Evolutionary conservation across 2,113 vertebrate species (phyloP).

Genomic region (Sinosuthora webbiana): DNA sequence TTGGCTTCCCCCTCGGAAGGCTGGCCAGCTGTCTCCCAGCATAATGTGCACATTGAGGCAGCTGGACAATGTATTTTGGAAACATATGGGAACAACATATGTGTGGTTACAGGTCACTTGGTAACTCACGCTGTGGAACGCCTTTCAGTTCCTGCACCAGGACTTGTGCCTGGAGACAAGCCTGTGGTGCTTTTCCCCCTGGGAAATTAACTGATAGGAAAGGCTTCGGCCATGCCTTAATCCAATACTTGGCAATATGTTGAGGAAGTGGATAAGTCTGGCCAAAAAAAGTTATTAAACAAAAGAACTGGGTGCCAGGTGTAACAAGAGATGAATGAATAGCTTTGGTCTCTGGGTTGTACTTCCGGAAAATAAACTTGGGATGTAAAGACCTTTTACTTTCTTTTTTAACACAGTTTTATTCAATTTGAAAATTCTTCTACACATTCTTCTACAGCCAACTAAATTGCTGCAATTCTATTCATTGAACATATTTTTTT

Average conservation of each 20-base stretch:
- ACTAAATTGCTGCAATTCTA: not conserved
- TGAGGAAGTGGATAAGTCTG: not conserved
- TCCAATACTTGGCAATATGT: not conserved
- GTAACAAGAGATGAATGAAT: not conserved
- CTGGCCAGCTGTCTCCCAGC: conserved; percentile 32
- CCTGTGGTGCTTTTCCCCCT: not conserved
- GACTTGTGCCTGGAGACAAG: not conserved
- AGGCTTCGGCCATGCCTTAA: not conserved
- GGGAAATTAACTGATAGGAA: conserved; percentile 22
- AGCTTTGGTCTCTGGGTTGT: not conserved
- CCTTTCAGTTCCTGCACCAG: conserved; percentile 17
- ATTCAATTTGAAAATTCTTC: not conserved
- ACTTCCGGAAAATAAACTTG: conserved; percentile 2
- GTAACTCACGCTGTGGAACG: not conserved
- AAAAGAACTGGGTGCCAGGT: not conserved
- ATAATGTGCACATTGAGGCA: conserved; percentile 56
- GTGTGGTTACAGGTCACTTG: conserved; percentile 62
- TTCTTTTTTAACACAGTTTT: not conserved
- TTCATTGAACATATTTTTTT: not conserved
- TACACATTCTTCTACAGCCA: not conserved
- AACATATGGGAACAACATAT: conserved; percentile 46
- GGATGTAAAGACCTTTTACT: not conserved
- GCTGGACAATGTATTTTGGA: conserved; percentile 18
- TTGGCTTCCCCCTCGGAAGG: not conserved
- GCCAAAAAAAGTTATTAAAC: not conserved